Percentiles rank a stretch among this genome's conserved stretches.
Conservation (phyloP, 1,140 invertebrate species). For the Harpegnathos saltator region DNA sequence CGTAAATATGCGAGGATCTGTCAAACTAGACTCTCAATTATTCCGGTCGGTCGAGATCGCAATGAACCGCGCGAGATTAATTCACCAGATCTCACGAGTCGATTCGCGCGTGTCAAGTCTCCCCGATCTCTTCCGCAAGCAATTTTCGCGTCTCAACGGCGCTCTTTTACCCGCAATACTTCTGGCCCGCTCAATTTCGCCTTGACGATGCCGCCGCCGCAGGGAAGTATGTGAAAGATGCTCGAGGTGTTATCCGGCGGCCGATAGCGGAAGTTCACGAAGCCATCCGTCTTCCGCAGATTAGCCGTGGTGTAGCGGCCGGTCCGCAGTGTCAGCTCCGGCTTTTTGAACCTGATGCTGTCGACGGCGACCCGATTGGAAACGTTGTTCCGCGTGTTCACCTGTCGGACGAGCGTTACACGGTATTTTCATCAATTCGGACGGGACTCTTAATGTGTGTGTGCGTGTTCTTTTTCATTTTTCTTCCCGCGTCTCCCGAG, state of each 20-base stretch:
- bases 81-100: too few relatives aligned
- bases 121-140: not conserved
- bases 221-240: slow-evolving; percentile 82
- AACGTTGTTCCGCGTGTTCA: slow-evolving; percentile 82
- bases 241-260: slow-evolving; percentile 81
- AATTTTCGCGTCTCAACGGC: not conserved
- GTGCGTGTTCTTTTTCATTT: too few relatives aligned
- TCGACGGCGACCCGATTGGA: slow-evolving; percentile 81
- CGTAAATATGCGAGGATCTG: too few relatives aligned
- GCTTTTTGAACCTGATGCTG: slow-evolving; percentile 80
- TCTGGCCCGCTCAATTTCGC: slow-evolving; percentile 81
- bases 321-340: slow-evolving; percentile 78
- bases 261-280: slow-evolving; percentile 81
- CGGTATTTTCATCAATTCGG: slow-evolving; percentile 4
- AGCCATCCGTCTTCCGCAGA: slow-evolving; percentile 81
- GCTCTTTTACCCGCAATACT: slow-evolving; percentile 72
- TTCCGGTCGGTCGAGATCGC: too few relatives aligned
- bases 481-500: too few relatives aligned
- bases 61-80: too few relatives aligned
- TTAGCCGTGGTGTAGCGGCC: slow-evolving; percentile 79
- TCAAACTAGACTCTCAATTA: too few relatives aligned
- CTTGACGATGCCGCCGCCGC: slow-evolving; percentile 79
- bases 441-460: too few relatives aligned
- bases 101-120: not conserved
- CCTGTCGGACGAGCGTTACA: slow-evolving; percentile 67